phyloP scores from a whole-genome alignment of 1,140 invertebrate species.

The Tetragnatha versicolor region DNA sequence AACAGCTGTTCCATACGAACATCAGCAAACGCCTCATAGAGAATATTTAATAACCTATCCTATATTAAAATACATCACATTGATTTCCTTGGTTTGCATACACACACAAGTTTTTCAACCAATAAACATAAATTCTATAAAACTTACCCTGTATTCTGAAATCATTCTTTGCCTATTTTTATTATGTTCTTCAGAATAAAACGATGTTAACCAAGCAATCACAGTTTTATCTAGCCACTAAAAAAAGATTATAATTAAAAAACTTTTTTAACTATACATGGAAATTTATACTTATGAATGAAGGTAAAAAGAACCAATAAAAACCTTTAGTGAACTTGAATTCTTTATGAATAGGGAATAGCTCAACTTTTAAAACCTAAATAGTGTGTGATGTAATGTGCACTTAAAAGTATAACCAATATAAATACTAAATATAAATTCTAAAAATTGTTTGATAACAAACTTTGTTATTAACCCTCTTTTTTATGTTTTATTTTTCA shows the following conservation, averaged over 20 bases:
- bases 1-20: constrained; percentile 91
- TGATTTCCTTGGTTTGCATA: neutral
- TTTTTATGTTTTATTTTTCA: too few relatives aligned
- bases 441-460: too few relatives aligned
- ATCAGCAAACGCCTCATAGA: constrained; percentile 88
- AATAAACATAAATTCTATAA: neutral
- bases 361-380: too few relatives aligned
- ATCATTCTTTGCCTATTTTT: neutral
- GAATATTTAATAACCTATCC: constrained; percentile 73
- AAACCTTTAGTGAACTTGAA: too few relatives aligned
- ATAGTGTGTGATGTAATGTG: too few relatives aligned
- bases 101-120: neutral
- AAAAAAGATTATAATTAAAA: neutral
- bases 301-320: too few relatives aligned
- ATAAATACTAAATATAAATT: too few relatives aligned
- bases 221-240: constrained; percentile 53
- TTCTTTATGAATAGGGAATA: too few relatives aligned
- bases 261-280: too few relatives aligned
- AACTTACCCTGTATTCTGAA: constrained; percentile 25
- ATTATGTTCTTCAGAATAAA: constrained; percentile 18
- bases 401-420: too few relatives aligned
- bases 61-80: neutral
- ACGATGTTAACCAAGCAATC: constrained; percentile 43
- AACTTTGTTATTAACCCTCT: too few relatives aligned
- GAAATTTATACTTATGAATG: too few relatives aligned